Evolutionary conservation across 2,888 invertebrate species (phyloP).

Genomic region (Netelia inedita): DNA sequence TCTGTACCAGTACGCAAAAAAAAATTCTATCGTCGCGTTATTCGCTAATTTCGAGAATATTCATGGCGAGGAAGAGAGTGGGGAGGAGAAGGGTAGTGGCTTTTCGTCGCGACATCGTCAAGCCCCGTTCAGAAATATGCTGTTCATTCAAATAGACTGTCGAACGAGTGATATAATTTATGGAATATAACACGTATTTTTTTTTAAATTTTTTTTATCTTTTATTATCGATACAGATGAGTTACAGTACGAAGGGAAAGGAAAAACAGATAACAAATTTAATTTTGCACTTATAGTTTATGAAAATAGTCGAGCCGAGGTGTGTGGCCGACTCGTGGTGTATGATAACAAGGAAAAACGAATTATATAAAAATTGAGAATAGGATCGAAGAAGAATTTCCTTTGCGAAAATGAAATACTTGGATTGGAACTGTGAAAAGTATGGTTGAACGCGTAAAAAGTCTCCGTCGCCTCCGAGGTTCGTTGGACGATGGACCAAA

Average conservation of each 20-base stretch:
- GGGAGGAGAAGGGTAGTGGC: not conserved
- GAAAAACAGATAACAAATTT: constrained; percentile 13
- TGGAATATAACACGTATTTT: constrained; percentile 31
- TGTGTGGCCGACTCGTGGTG: constrained; percentile 31
- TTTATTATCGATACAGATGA: not conserved
- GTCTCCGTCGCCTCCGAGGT: not conserved
- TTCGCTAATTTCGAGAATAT: not conserved
- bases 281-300: constrained; percentile 42
- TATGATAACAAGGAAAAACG: not conserved
- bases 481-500: too few relatives aligned
- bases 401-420: not conserved
- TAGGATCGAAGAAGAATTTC: constrained; percentile 15
- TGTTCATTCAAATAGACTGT: constrained; percentile 40
- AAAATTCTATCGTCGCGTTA: not conserved
- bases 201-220: constrained; percentile 27
- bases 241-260: not conserved
- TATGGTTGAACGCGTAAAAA: not conserved
- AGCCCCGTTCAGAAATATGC: not conserved
- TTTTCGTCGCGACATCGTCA: not conserved
- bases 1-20: not conserved
- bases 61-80: not conserved
- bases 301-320: constrained; percentile 40
- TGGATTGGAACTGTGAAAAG: not conserved
- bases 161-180: constrained; percentile 16
- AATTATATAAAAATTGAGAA: not conserved